These are phyloP conservation scores for Delichon dasypus DNA, from an alignment of 2,797 vertebrate species.

Conservation along the genomic window DNA sequence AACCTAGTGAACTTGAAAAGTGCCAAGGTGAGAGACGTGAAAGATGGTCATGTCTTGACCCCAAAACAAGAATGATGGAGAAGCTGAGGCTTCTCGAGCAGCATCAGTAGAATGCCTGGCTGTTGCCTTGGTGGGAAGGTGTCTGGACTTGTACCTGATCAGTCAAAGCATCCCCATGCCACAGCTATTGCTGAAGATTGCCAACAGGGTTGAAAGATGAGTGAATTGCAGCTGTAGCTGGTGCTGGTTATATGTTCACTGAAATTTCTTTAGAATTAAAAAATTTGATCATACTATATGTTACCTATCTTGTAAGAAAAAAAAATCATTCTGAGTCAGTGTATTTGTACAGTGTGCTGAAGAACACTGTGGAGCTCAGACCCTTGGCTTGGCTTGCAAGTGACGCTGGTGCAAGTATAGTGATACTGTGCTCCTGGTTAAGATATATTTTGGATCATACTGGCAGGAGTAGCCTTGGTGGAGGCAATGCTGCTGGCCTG, in stretches of 20 bases:
- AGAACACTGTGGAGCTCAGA: background rate
- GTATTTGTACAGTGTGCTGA: background rate
- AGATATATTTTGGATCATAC: accelerated
- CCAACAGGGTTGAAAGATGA: background rate
- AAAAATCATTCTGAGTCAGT: accelerated
- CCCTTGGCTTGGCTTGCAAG: background rate
- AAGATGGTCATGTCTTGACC: background rate
- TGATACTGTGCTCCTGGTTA: background rate
- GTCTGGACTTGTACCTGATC: background rate
- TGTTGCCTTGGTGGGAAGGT: background rate
- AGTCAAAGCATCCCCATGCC: accelerated
- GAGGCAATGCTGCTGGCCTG: background rate
- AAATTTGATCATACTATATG: background rate
- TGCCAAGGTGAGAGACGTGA: background rate
- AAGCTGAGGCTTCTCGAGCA: background rate
- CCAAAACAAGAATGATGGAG: background rate
- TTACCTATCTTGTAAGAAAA: background rate
- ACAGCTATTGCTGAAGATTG: background rate
- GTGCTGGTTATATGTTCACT: background rate
- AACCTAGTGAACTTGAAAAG: background rate
- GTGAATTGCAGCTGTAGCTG: background rate
- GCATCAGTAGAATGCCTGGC: background rate
- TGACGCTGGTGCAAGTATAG: background rate
- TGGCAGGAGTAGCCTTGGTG: background rate
- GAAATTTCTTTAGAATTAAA: background rate